These are phyloP conservation scores for Spilogale gracilis DNA, from an alignment of 2,113 vertebrate genomes.

Conservation along the genomic window DNA sequence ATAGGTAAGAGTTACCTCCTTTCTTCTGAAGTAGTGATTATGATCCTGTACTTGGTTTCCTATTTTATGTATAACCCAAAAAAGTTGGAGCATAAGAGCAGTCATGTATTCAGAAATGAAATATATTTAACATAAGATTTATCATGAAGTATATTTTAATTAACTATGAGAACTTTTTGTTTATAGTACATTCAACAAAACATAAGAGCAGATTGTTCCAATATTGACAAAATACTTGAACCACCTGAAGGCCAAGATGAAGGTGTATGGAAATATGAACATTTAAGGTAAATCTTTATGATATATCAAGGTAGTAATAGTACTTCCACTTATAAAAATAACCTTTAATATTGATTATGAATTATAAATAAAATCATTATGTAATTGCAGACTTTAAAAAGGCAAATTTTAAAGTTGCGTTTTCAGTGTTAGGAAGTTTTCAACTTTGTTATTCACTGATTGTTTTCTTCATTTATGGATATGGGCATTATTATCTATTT, in stretches of 20 bases:
- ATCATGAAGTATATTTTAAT: constrained; percentile 7
- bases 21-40: constrained; percentile 45
- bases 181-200: constrained; percentile 98
- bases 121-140: constrained; percentile 35
- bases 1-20: constrained; percentile 23
- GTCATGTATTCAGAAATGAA: constrained; percentile 42
- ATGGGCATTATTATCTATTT: constrained; percentile 32
- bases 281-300: constrained; percentile 93
- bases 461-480: constrained; percentile 30
- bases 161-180: constrained; percentile 64
- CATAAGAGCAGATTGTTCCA: constrained; percentile 97
- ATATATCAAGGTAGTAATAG: not conserved
- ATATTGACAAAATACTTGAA: constrained; percentile 99
- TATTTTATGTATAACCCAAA: constrained; percentile 5
- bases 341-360: constrained; percentile 3
- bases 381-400: not conserved
- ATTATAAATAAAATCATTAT: constrained; percentile 8
- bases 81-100: not conserved
- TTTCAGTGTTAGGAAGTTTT: not conserved
- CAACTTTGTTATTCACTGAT: not conserved
- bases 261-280: constrained; percentile 99
- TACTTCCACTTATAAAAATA: not conserved
- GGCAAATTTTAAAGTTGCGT: not conserved
- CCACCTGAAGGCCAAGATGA: constrained; percentile 99
- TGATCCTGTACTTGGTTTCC: constrained; percentile 35